Base-by-base conservation (phyloP, 2,113 vertebrate genomes). In the Xiphorhynchus elegans region DNA sequence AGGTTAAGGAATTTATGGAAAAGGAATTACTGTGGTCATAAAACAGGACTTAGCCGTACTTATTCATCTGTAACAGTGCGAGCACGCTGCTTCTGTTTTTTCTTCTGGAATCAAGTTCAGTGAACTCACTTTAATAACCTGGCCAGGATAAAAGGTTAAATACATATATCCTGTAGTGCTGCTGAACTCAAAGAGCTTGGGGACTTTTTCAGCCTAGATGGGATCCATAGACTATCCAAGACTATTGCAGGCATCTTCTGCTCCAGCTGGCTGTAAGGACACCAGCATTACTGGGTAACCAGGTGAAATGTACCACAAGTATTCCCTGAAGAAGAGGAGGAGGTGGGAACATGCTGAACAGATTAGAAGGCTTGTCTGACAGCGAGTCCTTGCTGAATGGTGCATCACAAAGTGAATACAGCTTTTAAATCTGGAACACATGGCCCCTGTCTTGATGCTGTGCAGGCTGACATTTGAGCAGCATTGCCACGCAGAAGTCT, bases 401-500 rank as follows among this genome's bases (percentile, higher is more conserved):
- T 93, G 17, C 89, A 91, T 93, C 96, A 84, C 91, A 79, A 94
- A 94, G 91, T 82, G 92, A 97, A 96, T 97, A 91, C 78, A 95
- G 88, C 88, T 96, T 95, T 96, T 89, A 97, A 95, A 96, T 97
- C 58, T 94, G 93, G 81, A 97, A 92, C 97, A 96, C 75, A 92
- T 95, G 96, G 91, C 31, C 40, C 77, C 73, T 77, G 90, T 76
- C 85, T 94, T 95, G 93, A 94, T 86, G 89, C 68, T 95, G 1
- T 88, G 81, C 96, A 94, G 95, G 68, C 93, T 95, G 85, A 94
- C 60, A 64, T 92, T 90, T 92, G 84, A 94, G 93, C 58, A 85
- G 50, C 88, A 59, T 94, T 91, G 73, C 73, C 47, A 64, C 28
- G 77, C 40, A 56, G 62, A 64, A 83, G 62, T 78, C 81, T 84